Evolutionary conservation across 2,113 vertebrate genomes (phyloP), one percentile per base, ranked within the genome.

Genomic region (Oncorhynchus keta): DNA sequence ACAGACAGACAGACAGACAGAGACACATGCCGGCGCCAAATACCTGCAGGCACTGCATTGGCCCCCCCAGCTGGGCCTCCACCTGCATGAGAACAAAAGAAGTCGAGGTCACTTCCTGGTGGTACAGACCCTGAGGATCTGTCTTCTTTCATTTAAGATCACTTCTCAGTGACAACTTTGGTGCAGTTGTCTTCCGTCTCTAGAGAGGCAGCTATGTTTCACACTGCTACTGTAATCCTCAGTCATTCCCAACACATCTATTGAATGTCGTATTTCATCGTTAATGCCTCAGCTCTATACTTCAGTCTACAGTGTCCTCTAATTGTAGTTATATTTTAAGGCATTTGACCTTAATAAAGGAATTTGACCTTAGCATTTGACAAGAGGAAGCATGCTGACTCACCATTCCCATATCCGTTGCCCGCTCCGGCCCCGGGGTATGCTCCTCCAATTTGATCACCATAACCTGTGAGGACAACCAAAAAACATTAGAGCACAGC

Each of bases 381-480:
- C 11, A 22, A 26, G 22, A 2, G 14, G 65, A 67, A 67, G 65
- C 28, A 28, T 68, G 8, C 67, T 51, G 24, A 49, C 28, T 6
- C 9, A 3, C 2, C 22, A 67, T 85, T 86, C 73, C 67, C 32
- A 12, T 35, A 39, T 32, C 9, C 26, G 7, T 30, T 67, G 14
- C 79, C 84, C 4, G 66, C 81, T 51, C 57, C 12, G 7, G 83
- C 82, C n/a, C 83, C 86, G 30, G 81, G 81, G 30, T 88, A 80
- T 64, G 81, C 84, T 13, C 87, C 78, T 1, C 87, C 77, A 0
- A 67, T 59, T 26, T 84, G 88, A 0, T 89, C 84, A 30, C 81
- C 82, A 22, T 85, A 89, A 49, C 90, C 89, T 87, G 83, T 48
- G 4, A 72, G 2, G 32, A 74, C 9, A 80, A 57, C 1, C 1